Evolutionary conservation across 35 echinoderm and acorn worm genomes (phyloP).

Genomic region (Hemicentrotus pulcherrimus): DNA sequence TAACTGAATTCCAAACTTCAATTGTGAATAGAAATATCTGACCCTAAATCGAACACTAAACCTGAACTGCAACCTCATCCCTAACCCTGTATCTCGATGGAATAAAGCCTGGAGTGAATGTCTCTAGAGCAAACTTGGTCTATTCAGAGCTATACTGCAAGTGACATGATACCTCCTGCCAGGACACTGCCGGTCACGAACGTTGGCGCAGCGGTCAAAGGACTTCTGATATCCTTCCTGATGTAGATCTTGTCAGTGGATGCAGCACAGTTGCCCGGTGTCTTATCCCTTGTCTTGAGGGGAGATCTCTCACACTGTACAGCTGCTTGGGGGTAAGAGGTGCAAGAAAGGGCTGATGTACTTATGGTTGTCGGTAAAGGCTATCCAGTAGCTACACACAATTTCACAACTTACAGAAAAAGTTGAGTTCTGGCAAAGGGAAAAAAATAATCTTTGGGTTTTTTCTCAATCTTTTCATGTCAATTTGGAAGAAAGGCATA

Average conservation of each 20-base stretch:
- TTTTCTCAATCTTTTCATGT: no score
- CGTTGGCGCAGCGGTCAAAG: slow-evolving; percentile 91
- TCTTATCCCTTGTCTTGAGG: slow-evolving; percentile 93
- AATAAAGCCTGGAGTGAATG: no score
- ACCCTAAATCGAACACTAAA: no score
- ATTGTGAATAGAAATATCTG: no score
- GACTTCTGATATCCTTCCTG: slow-evolving; percentile 95
- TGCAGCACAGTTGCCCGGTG: slow-evolving; percentile 88
- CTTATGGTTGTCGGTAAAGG: slow-evolving; percentile 7
- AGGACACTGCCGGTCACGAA: slow-evolving; percentile 74
- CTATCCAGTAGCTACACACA: not conserved
- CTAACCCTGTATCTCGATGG: no score
- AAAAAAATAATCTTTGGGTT: no score
- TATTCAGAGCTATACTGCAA: no score
- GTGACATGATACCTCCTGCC: slow-evolving; percentile 16
- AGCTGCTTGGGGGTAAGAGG: slow-evolving; percentile 78
- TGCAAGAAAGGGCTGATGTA: slow-evolving; percentile 30
- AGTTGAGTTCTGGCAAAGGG: no score
- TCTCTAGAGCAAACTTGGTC: no score
- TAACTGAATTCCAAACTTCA: no score
- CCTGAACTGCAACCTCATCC: no score
- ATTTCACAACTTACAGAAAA: not conserved
- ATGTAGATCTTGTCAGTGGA: slow-evolving; percentile 98
- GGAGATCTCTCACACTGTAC: slow-evolving; percentile 99
- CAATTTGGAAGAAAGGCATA: no score